phyloP scores from a whole-genome alignment of 2,888 invertebrate genomes.

The Noctua pronuba region DNA sequence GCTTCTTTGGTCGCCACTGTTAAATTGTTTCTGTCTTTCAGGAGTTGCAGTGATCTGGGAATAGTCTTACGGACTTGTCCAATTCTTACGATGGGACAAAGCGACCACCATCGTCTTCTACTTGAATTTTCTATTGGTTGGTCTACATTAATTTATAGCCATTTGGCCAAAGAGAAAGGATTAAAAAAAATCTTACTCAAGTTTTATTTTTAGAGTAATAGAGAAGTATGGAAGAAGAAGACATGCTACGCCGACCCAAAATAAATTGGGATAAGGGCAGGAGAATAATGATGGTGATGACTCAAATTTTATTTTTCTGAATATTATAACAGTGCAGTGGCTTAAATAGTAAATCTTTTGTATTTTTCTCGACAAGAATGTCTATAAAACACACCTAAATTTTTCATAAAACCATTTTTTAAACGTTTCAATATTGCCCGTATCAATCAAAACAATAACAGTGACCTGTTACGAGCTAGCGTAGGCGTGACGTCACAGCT shows the following conservation, averaged over 20 bases:
- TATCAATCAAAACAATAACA: constrained; percentile 12
- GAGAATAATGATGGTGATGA: no score
- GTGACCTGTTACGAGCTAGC: constrained; percentile 44
- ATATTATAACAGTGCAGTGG: neutral
- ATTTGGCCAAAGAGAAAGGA: neutral
- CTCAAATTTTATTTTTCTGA: no score
- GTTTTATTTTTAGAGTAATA: no score
- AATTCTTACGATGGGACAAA: no score
- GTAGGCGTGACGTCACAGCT: constrained; percentile 57
- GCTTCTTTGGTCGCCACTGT: no score
- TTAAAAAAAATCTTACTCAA: no score
- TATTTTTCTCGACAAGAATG: neutral
- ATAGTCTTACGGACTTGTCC: no score
- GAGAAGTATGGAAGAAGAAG: no score
- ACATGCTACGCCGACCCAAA: no score
- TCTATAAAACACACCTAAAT: neutral
- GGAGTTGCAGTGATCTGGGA: no score
- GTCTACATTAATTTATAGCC: neutral
- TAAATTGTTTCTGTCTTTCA: no score
- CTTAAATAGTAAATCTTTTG: neutral
- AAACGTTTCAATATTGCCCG: neutral
- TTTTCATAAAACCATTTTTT: neutral
- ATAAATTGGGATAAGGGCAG: no score
- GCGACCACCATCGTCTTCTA: neutral
- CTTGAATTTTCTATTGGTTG: neutral